Evolutionary conservation across 1,140 invertebrate species (phyloP).

Genomic region (Lineus longissimus): DNA sequence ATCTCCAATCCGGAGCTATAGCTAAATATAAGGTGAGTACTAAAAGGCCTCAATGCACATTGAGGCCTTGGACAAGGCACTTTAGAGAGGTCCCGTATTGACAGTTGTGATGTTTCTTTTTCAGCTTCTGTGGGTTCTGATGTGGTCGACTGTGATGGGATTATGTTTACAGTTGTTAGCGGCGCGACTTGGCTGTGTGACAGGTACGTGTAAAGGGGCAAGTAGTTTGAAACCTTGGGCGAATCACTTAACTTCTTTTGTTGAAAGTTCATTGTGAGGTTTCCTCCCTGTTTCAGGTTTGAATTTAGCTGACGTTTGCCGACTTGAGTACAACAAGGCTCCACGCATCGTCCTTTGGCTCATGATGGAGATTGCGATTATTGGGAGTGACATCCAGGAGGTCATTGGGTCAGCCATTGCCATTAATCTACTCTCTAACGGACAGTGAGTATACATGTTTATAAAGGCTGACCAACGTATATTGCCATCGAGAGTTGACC

Average conservation of each 20-base stretch:
- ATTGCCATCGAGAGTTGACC: background rate
- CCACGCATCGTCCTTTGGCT: conserved; percentile 81
- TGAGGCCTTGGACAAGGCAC: background rate
- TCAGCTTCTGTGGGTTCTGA: conserved; percentile 79
- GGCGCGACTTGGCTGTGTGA: conserved; percentile 77
- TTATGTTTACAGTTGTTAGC: conserved; percentile 80
- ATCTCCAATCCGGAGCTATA: conserved; percentile 76
- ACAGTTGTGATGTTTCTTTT: conserved; percentile 25
- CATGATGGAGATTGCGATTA: conserved; percentile 91
- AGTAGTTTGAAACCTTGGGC: background rate
- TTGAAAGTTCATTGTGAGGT: background rate
- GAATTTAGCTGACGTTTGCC: conserved; percentile 52
- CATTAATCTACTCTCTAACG: conserved; percentile 78
- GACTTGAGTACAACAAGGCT: conserved; percentile 72
- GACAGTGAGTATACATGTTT: conserved; percentile 61
- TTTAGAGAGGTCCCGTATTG: no score
- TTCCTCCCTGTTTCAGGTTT: conserved; percentile 21
- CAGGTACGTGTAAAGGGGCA: conserved; percentile 56
- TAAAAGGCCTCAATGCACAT: background rate
- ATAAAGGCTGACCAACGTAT: no score
- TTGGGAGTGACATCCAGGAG: conserved; percentile 66
- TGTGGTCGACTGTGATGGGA: conserved; percentile 79
- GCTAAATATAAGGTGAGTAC: conserved; percentile 72
- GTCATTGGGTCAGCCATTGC: conserved; percentile 88
- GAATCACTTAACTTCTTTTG: no score